phyloP scores from a whole-genome alignment of 2,113 vertebrate genomes.

The Perca flavescens region DNA sequence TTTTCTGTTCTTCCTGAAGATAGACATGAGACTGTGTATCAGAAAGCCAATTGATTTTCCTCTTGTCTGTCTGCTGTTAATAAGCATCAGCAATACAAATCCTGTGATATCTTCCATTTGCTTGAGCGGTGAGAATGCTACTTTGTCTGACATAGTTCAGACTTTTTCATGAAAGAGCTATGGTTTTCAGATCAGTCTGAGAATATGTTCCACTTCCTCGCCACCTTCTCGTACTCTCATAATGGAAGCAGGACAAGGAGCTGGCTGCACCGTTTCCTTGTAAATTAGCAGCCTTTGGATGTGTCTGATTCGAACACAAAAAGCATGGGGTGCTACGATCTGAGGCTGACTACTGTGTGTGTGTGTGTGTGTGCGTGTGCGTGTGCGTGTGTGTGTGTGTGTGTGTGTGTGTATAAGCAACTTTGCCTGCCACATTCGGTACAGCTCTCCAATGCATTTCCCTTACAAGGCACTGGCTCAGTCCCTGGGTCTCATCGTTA shows the following conservation, averaged over 20 bases:
- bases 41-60: conserved; percentile 60
- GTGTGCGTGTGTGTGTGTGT: background rate
- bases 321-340: conserved; percentile 31
- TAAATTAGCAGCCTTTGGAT: conserved; percentile 65
- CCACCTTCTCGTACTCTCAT: conserved; percentile 58
- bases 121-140: conserved; percentile 52
- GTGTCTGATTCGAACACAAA: conserved; percentile 68
- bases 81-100: conserved; percentile 64
- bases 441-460: conserved; percentile 19
- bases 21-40: conserved; percentile 26
- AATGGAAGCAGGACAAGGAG: conserved; percentile 69
- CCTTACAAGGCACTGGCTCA: background rate
- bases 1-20: conserved; percentile 32
- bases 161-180: conserved; percentile 15
- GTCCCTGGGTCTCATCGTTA: background rate
- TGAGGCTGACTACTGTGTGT: conserved; percentile 7
- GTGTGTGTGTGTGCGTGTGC: background rate
- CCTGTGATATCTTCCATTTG: conserved; percentile 67
- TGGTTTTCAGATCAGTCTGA: conserved; percentile 59
- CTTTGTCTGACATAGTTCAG: conserved; percentile 57
- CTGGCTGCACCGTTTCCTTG: conserved; percentile 47
- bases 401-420: background rate
- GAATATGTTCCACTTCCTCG: conserved; percentile 38
- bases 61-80: conserved; percentile 64
- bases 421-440: conserved; percentile 19